phyloP scores from a whole-genome alignment of 30 jellyfish, hydroid and myxozoan species.

The Turritopsis rubra region DNA sequence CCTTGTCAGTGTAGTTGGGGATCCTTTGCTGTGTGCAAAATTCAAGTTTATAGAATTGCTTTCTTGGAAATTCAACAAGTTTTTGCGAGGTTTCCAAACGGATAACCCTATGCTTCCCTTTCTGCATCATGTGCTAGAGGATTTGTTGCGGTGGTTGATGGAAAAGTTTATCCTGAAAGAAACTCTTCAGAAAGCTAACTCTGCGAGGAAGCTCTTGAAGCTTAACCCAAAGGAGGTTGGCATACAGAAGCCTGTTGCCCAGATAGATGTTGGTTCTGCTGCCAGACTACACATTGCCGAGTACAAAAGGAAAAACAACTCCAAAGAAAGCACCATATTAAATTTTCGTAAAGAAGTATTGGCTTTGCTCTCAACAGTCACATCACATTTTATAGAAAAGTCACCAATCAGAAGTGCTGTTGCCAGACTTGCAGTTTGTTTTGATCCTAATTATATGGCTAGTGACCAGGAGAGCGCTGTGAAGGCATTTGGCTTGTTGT shows the following conservation, averaged over 20 bases:
- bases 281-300: neutral
- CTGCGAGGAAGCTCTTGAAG: conserved; percentile 9
- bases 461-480: conserved; percentile 10
- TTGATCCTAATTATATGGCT: conserved; percentile 18
- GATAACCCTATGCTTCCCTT: conserved; percentile 21
- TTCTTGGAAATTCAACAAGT: conserved; percentile 2
- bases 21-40: conserved; percentile 30
- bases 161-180: conserved; percentile 10
- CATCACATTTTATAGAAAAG: conserved; percentile 3
- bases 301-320: neutral
- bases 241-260: conserved; percentile 5
- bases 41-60: conserved; percentile 13
- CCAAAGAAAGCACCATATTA: neutral
- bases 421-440: conserved; percentile 4
- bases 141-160: neutral
- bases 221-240: conserved; percentile 13
- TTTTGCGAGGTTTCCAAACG: conserved; percentile 24
- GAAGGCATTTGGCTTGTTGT: neutral
- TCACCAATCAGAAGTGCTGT: conserved; percentile 10
- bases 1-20: conserved; percentile 3
- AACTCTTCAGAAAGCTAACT: conserved; percentile 2
- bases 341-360: neutral
- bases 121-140: conserved; percentile 1
- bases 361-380: neutral
- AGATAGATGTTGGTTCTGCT: conserved; percentile 17